Conservation (phyloP, 2,113 vertebrate species). For the Laterallus jamaicensis region DNA sequence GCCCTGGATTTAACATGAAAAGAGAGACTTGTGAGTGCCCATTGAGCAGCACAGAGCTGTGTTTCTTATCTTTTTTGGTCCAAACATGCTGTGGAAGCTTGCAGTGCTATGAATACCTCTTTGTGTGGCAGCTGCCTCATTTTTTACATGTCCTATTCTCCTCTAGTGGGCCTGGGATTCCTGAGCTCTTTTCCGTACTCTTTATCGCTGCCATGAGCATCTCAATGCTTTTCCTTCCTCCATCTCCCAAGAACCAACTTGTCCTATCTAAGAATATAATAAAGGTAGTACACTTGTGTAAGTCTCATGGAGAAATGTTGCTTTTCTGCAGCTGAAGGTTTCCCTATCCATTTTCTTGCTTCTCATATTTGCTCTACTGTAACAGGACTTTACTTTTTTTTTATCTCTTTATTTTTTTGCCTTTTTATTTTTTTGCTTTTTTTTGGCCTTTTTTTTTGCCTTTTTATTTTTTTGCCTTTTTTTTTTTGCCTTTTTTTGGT, state of each 20-base stretch:
- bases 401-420: no score
- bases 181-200: background rate
- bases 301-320: background rate
- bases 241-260: background rate
- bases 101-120: background rate
- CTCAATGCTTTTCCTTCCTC: background rate
- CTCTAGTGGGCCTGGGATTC: background rate
- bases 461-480: no score
- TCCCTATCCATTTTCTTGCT: background rate
- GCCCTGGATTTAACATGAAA: background rate
- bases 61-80: background rate
- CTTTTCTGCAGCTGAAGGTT: background rate
- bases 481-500: no score
- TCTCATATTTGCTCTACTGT: background rate
- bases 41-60: background rate
- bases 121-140: background rate
- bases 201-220: background rate
- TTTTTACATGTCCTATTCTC: background rate
- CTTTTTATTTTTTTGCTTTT: no score
- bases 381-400: background rate
- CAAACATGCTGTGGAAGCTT: background rate
- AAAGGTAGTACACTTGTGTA: background rate
- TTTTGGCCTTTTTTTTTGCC: no score
- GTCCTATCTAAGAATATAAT: background rate
- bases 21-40: background rate